Evolutionary conservation across 2,113 vertebrate genomes (phyloP).

Genomic region (Ceratotherium simum): DNA sequence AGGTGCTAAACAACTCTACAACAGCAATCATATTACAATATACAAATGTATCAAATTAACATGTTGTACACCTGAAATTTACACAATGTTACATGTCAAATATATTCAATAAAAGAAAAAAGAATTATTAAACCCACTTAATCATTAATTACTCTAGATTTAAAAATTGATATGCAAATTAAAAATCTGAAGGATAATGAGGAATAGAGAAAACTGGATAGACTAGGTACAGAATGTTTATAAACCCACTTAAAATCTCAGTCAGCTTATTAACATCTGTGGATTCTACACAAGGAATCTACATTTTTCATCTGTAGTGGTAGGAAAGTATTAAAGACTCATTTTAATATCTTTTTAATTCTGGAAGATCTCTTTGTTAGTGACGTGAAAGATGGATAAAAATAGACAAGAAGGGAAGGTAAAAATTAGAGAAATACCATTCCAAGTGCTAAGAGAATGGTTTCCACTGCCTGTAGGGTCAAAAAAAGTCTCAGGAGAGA

Average conservation of each 20-base stretch:
- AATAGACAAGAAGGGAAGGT: neutral
- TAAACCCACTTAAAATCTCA: neutral
- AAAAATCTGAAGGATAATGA: neutral
- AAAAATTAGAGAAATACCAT: neutral
- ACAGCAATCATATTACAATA: neutral
- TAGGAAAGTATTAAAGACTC: neutral
- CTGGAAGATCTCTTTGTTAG: neutral
- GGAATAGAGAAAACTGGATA: neutral
- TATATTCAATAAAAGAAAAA: neutral
- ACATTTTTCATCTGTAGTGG: neutral
- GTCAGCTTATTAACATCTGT: neutral
- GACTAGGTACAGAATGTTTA: neutral
- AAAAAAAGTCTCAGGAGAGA: neutral
- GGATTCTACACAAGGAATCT: neutral
- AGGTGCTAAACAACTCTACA: neutral
- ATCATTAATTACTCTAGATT: neutral
- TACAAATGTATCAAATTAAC: neutral
- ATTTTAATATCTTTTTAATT: neutral
- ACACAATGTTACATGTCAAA: neutral
- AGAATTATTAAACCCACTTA: neutral
- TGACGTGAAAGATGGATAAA: neutral
- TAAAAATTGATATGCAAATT: neutral
- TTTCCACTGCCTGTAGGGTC: neutral
- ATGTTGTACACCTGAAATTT: neutral
- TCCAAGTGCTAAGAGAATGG: neutral